Evolutionary conservation across 2,797 vertebrate genomes (phyloP), one percentile per base, ranked within the genome.

Genomic region (Oreochromis grahami): DNA sequence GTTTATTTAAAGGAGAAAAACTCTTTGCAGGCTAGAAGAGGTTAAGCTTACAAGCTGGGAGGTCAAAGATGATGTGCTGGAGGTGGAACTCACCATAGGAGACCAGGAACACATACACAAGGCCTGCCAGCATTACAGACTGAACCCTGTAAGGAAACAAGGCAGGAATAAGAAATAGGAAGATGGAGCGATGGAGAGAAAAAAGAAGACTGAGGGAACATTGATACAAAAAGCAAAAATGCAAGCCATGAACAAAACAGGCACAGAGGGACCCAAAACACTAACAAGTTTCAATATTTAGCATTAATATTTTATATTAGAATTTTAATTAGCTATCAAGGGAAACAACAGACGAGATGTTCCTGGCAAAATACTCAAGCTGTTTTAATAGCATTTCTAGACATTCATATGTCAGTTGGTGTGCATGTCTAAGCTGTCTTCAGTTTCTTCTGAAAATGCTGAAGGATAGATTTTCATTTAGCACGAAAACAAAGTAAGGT

Each of bases 21-120:
- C 68, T 50, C 11, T 74, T 74, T 12, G 2, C 29, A 19, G 32
- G 5, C 4, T 52, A 8, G 26, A 51, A 60, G 26, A 79, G 29
- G 24, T 76, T 21, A 58, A 41, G 19, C 24, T 48, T 43, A 36
- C 51, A 70, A 68, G 13, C 84, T 70, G 14, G 76, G 36, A 43
- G n/a, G 68, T 63, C 29, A 80, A 32, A n/a, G 8, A 32, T 43
- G 79, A 80, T 76, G 36, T n/a, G 53, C 4, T 32, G 17, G 50
- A 38, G 3, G 70, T n/a, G 45, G 45, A 72, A 95, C 96, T 96
- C 89, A 97, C 96, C 94, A 7, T 78, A 79, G 58, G 86, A 88
- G 77, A 91, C 13, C 83, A 95, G 82, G 78, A 94, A 53, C 77
- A 94, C 19, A 48, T 76, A 88, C 15, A 93, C 48, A 60, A 96